Conservation (phyloP, 2,113 vertebrate species). For the human region GRCh38 chr21:14499001-14499500, state of each 20-base stretch:
- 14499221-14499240: constrained; percentile 9
- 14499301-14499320: neutral
- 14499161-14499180: constrained; percentile 4
- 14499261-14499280: constrained; percentile 40
- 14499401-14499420: constrained; percentile 45
- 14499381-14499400: constrained; percentile 42
- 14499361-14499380: constrained; percentile 13
- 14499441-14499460: constrained; percentile 29
- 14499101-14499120: constrained; percentile 21
- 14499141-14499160: neutral
- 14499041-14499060: neutral
- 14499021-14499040: neutral
- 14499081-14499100: neutral
- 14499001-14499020: neutral
- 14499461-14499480: constrained; percentile 19
- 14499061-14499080: constrained; percentile 4
- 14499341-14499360: constrained; percentile 5
- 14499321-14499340: constrained; percentile 48
- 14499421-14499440: constrained; percentile 46
- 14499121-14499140: neutral
- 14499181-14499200: neutral
- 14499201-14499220: constrained; percentile 13
- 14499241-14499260: neutral
- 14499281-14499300: neutral
- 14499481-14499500: neutral